Evolutionary conservation across 2,797 vertebrate genomes (phyloP).

Genomic region (Podarcis siculus): DNA sequence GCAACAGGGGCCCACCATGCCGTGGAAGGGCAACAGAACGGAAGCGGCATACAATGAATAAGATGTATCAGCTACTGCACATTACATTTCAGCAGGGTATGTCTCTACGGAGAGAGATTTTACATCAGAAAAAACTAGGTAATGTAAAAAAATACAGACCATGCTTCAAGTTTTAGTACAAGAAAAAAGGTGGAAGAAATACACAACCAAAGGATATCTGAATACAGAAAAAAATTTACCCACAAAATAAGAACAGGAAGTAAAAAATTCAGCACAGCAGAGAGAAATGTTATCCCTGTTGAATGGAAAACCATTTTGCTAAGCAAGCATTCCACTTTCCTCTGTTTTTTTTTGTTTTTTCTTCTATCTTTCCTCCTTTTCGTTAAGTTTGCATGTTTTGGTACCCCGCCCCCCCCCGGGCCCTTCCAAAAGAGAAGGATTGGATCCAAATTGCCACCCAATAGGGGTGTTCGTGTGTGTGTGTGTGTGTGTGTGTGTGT

Average conservation of each 20-base stretch:
- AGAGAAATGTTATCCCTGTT: slow-evolving; percentile 96
- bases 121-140: slow-evolving; percentile 93
- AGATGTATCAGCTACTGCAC: slow-evolving; percentile 97
- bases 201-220: slow-evolving; percentile 97
- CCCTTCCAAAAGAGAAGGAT: background rate
- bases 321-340: slow-evolving; percentile 15
- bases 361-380: background rate
- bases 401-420: background rate
- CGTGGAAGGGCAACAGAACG: slow-evolving; percentile 96
- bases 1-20: slow-evolving; percentile 94
- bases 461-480: too few relatives aligned
- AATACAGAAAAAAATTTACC: slow-evolving; percentile 82
- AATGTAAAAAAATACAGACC: slow-evolving; percentile 87
- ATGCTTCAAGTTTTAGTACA: slow-evolving; percentile 88
- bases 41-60: slow-evolving; percentile 98
- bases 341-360: background rate
- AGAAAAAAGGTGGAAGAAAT: slow-evolving; percentile 92
- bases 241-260: slow-evolving; percentile 95
- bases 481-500: too few relatives aligned
- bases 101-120: slow-evolving; percentile 96
- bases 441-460: background rate
- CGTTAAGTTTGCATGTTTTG: background rate
- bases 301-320: slow-evolving; percentile 95
- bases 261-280: slow-evolving; percentile 94
- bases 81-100: slow-evolving; percentile 96